Percentiles rank a stretch among this genome's conserved stretches.
phyloP scores from a whole-genome alignment of 2,113 vertebrate species.

The Nyctereutes procyonoides region DNA sequence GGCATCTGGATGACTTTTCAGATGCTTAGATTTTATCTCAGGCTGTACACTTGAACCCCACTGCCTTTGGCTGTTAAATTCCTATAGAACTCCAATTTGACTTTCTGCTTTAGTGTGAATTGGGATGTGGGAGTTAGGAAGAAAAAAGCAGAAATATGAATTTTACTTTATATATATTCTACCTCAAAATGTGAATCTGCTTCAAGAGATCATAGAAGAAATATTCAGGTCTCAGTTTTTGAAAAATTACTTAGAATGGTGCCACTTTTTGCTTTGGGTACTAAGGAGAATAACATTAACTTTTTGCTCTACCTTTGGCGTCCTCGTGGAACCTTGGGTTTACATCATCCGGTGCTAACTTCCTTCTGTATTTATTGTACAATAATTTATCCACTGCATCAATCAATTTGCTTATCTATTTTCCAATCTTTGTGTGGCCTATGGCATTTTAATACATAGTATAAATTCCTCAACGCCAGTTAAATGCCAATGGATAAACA shows the following conservation, averaged over 20 bases:
- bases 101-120: neutral
- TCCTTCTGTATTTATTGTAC: neutral
- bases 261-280: neutral
- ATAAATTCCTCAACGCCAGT: neutral
- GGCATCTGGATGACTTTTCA: neutral
- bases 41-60: neutral
- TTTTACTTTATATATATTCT: neutral
- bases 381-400: neutral
- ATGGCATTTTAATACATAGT: neutral
- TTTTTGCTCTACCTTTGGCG: neutral
- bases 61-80: neutral
- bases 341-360: neutral
- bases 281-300: neutral
- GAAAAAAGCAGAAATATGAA: neutral
- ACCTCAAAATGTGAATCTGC: neutral
- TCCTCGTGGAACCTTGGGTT: neutral
- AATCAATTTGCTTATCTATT: neutral
- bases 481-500: neutral
- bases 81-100: neutral
- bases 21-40: neutral
- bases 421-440: neutral
- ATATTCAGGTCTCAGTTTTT: neutral
- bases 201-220: neutral
- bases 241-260: neutral
- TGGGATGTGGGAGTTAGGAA: neutral